phyloP scores from a whole-genome alignment of 2,113 vertebrate genomes.

The Xiphophorus couchianus region DNA sequence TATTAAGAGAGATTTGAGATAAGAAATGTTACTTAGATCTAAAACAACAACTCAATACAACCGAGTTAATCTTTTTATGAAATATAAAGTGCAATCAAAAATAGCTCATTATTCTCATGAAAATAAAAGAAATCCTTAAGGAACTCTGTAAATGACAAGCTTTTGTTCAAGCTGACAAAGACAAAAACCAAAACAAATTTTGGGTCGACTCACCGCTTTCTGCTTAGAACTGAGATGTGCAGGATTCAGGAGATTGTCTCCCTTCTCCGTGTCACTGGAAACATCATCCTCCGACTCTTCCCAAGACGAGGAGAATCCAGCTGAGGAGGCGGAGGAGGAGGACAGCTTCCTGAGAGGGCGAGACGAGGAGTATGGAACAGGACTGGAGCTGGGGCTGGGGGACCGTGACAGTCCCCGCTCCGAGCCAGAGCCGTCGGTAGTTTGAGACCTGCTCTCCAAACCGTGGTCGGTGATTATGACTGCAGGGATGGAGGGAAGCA shows the following conservation, averaged over 20 bases:
- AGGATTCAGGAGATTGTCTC: conserved; percentile 82
- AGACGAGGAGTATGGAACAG: conserved; percentile 46
- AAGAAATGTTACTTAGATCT: too few relatives aligned
- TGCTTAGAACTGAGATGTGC: conserved; percentile 89
- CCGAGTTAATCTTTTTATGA: not conserved
- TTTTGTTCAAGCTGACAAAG: not conserved
- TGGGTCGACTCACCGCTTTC: conserved; percentile 88
- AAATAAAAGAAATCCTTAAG: not conserved
- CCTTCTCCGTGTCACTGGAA: conserved; percentile 93
- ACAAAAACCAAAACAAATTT: not conserved
- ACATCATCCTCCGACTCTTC: conserved; percentile 98
- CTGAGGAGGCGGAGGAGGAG: conserved; percentile 94
- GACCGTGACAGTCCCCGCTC: conserved; percentile 56
- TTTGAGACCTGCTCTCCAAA: conserved; percentile 68
- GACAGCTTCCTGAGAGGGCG: conserved; percentile 89
- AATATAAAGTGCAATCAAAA: not conserved
- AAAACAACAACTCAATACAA: too few relatives aligned
- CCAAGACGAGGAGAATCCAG: conserved; percentile 96
- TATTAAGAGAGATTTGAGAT: too few relatives aligned
- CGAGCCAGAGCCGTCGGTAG: conserved; percentile 60
- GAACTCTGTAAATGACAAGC: not conserved
- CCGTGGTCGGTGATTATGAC: conserved; percentile 94
- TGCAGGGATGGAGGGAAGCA: conserved; percentile 79
- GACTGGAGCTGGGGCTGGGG: conserved; percentile 73
- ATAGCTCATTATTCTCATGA: not conserved